These are phyloP conservation scores for Episyrphus balteatus DNA, from an alignment of 1,140 invertebrate species.

Conservation along the genomic window DNA sequence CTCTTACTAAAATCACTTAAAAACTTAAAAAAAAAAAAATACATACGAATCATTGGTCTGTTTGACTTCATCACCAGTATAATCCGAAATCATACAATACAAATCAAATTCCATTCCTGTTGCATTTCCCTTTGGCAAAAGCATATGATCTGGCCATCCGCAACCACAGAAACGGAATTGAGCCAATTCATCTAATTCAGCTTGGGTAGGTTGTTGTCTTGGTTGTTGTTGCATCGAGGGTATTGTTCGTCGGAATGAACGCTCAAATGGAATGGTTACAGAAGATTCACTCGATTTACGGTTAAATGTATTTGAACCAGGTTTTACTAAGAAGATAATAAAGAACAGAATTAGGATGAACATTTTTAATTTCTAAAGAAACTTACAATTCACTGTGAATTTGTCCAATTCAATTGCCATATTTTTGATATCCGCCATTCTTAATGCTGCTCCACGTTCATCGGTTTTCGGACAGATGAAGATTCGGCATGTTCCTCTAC, in stretches of 20 bases:
- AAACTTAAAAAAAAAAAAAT: too few species aligned
- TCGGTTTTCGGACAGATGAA: conserved; percentile 47
- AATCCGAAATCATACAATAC: conserved; percentile 42
- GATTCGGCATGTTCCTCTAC: conserved; percentile 45
- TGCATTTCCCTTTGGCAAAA: conserved; percentile 38
- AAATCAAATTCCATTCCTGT: conserved; percentile 37
- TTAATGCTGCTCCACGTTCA: conserved; percentile 40
- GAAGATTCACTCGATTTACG: conserved; percentile 46
- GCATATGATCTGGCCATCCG: conserved; percentile 44
- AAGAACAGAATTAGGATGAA: too few species aligned
- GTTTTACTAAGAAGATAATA: conserved; percentile 36
- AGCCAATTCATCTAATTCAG: conserved; percentile 20
- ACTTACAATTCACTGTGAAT: conserved; percentile 42
- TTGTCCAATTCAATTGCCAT: conserved; percentile 50
- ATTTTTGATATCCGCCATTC: conserved; percentile 41
- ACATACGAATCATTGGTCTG: conserved; percentile 37
- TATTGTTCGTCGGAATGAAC: conserved; percentile 47
- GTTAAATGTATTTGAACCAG: conserved; percentile 44
- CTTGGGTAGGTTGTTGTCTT: conserved; percentile 20
- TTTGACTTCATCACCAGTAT: conserved; percentile 41
- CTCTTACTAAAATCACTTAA: too few species aligned
- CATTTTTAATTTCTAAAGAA: too few species aligned
- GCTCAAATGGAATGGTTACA: conserved; percentile 53
- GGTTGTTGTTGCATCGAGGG: conserved; percentile 16
- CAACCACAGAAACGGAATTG: conserved; percentile 44